Evolutionary conservation across 2,113 vertebrate species (phyloP).

Genomic region (Xiphias gladius): DNA sequence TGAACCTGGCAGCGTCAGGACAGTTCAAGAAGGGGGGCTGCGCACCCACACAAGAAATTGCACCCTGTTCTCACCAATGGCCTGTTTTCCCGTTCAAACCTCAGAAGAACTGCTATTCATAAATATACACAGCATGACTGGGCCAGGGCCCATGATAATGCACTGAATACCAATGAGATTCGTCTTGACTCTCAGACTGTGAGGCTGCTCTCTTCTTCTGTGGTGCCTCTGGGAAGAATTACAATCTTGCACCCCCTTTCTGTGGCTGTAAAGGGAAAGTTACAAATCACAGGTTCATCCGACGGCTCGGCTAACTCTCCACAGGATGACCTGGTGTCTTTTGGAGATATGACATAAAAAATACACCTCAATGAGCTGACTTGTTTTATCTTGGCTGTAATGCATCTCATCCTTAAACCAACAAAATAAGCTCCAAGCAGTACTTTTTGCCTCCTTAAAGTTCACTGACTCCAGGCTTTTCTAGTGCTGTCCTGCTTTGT

Average conservation of each 20-base stretch:
- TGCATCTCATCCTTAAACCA: constrained; percentile 34
- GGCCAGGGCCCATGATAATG: constrained; percentile 57
- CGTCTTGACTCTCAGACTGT: constrained; percentile 26
- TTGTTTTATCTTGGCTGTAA: constrained; percentile 47
- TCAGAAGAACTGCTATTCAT: constrained; percentile 65
- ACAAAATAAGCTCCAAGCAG: constrained; percentile 22
- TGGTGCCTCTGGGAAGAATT: constrained; percentile 59
- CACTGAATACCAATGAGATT: constrained; percentile 69
- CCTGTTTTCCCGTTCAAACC: constrained; percentile 54
- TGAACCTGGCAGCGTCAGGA: constrained; percentile 34
- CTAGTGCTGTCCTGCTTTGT: constrained; percentile 8
- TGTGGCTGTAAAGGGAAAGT: constrained; percentile 61
- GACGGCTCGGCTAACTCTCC: constrained; percentile 40
- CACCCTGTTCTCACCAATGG: constrained; percentile 43
- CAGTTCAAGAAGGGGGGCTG: constrained; percentile 29
- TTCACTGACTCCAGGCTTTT: constrained; percentile 43
- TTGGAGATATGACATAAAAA: constrained; percentile 54
- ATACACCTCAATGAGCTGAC: constrained; percentile 38
- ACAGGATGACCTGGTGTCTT: constrained; percentile 54
- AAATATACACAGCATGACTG: constrained; percentile 67
- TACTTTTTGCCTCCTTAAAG: constrained; percentile 12
- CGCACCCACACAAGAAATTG: constrained; percentile 44
- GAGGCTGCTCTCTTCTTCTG: constrained; percentile 51
- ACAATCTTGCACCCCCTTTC: constrained; percentile 43
- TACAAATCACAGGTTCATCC: constrained; percentile 70